phyloP scores from a whole-genome alignment of 1,140 invertebrate species.

The Brachionus sp. region DNA sequence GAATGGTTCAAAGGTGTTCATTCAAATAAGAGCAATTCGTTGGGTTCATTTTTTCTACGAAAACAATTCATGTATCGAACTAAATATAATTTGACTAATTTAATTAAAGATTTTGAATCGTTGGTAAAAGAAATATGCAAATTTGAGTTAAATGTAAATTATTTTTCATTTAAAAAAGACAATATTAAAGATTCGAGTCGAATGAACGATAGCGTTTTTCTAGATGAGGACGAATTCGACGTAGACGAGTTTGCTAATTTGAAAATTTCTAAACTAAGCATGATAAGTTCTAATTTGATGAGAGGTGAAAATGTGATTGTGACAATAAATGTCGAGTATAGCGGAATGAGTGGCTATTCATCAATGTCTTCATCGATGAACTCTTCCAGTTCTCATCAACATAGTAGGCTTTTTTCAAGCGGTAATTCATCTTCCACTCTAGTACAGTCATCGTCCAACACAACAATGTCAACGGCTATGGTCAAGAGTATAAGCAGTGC shows the following conservation, averaged over 20 bases:
- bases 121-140: conserved; percentile 9
- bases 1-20: conserved; percentile 29
- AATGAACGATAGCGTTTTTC: conserved; percentile 22
- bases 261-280: background rate
- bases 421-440: background rate
- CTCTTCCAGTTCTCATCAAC: background rate
- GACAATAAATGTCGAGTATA: background rate
- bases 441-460: background rate
- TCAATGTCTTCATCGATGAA: conserved; percentile 20
- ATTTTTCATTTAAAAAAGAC: conserved; percentile 18
- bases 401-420: background rate
- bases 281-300: background rate
- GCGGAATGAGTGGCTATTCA: background rate
- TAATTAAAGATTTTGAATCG: conserved; percentile 13
- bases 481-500: background rate
- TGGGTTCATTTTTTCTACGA: background rate
- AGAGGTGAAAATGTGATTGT: background rate
- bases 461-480: background rate
- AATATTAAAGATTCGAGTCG: background rate
- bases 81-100: conserved; percentile 41
- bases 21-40: background rate
- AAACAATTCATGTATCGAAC: conserved; percentile 14
- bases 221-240: conserved; percentile 3
- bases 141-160: background rate
- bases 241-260: conserved; percentile 10